phyloP scores from a whole-genome alignment of 1,140 invertebrate genomes.

The Anoplophora glabripennis region DNA sequence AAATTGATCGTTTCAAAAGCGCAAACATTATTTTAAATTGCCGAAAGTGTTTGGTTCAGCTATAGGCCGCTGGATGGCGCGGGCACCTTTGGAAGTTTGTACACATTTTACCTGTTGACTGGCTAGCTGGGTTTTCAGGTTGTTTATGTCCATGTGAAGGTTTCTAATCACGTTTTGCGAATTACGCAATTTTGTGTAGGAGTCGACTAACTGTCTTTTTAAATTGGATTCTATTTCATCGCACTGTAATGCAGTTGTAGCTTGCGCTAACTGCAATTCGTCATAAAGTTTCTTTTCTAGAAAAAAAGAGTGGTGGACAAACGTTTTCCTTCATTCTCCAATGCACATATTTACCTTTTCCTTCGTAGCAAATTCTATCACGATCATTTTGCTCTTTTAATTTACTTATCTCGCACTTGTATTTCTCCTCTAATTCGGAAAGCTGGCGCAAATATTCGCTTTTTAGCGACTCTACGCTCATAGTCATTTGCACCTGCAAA shows the following conservation, averaged over 20 bases:
- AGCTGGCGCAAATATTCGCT: conserved; percentile 3
- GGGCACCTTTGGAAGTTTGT: no score
- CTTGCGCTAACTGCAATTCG: conserved; percentile 9
- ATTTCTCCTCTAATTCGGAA: background rate
- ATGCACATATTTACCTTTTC: conserved; percentile 7
- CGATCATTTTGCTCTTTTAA: conserved; percentile 5
- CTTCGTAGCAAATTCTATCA: conserved; percentile 12
- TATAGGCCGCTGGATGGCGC: no score
- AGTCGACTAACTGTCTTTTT: conserved; percentile 4
- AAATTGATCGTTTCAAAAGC: no score
- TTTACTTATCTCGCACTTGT: conserved; percentile 1
- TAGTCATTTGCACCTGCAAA: background rate
- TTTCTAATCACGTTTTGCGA: conserved; percentile 6
- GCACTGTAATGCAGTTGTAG: conserved; percentile 4
- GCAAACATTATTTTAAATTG: no score
- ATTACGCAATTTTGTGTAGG: background rate
- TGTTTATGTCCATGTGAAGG: conserved; percentile 7
- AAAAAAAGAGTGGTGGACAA: background rate
- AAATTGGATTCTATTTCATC: conserved; percentile 6
- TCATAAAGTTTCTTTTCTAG: conserved; percentile 11
- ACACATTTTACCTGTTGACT: conserved; percentile 5
- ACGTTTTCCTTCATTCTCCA: background rate
- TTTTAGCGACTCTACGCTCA: background rate
- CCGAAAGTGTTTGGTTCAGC: no score
- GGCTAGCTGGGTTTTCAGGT: conserved; percentile 3